phyloP scores from a whole-genome alignment of 2,797 vertebrate genomes.

The Micromesistius poutassou region DNA sequence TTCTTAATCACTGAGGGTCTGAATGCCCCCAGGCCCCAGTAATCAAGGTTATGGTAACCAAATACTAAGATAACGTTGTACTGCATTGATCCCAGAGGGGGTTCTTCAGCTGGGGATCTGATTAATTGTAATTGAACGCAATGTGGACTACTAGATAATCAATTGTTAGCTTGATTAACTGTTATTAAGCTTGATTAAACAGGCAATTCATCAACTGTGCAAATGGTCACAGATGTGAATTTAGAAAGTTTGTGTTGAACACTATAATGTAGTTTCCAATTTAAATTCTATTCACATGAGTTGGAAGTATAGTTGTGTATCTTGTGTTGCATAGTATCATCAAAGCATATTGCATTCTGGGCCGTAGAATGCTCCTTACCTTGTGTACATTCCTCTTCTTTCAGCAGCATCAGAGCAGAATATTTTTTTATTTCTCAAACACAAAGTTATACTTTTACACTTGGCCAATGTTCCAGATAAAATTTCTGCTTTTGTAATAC shows the following conservation, averaged over 20 bases:
- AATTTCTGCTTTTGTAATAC: background rate
- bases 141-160: background rate
- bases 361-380: background rate
- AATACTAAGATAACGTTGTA: background rate
- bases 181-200: background rate
- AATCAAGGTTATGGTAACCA: background rate
- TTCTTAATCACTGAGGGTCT: background rate
- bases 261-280: background rate
- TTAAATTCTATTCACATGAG: background rate
- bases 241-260: background rate
- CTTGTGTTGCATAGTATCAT: constrained; percentile 24
- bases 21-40: background rate
- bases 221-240: background rate
- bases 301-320: background rate
- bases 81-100: background rate
- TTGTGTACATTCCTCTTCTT: background rate
- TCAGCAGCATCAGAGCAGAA: no score
- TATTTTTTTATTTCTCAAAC: background rate
- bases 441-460: background rate
- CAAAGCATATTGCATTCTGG: constrained; percentile 16
- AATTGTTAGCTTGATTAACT: background rate
- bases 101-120: background rate
- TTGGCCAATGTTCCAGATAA: background rate
- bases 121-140: background rate
- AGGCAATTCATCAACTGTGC: background rate